Evolutionary conservation across 2,888 invertebrate genomes (phyloP), one percentile per base, ranked within the genome.

Genomic region (Dryadula phaetusa): DNA sequence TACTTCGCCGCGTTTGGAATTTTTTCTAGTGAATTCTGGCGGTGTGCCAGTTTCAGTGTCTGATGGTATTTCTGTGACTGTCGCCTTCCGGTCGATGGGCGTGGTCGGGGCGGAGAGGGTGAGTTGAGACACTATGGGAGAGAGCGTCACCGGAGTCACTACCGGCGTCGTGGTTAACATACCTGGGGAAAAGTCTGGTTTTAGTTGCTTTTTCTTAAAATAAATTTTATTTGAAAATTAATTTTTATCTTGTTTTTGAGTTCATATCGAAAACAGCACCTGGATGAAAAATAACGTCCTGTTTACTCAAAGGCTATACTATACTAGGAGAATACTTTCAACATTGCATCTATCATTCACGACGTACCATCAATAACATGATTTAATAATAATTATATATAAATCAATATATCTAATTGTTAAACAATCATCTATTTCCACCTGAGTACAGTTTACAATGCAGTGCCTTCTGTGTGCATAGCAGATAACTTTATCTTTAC

Each of bases 101-200:
- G 84, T 84, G n/a, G 94, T 89, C 37, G 94, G 93, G 25, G 93
- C 88, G 0, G 93, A 92, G 88, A 87, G 52, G 0, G 94, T 93
- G 34, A 95, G 82, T 79, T 95, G 94, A 1, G 94, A 93, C 71
- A 95, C 94, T 77, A 95, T 93, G 0, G 95, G 94, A 0, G 94
- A 90, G 44, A 94, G 77, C 1, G 94, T 90, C 60, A 92, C 84
- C 0, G 94, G 91, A 49, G 93, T 88, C 10, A 93, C 92, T 44
- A 92, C 84, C 1, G 94, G 90, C 53, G 92, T 88, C 6, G 93
- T 91, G 0, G 94, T 87, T 52, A 92, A 78, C 72, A 92, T 85
- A 16, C 67, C 67, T 67, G 49, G 12, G 0, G 14, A 25, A 42
- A 8, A 52, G 8, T 10, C 82, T 88, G 78, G 83, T 79, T 79